A percentile compares a stretch with the other conserved stretches of the same genome.
phyloP scores from a whole-genome alignment of 2,797 vertebrate species.

The Okamejei kenojei region DNA sequence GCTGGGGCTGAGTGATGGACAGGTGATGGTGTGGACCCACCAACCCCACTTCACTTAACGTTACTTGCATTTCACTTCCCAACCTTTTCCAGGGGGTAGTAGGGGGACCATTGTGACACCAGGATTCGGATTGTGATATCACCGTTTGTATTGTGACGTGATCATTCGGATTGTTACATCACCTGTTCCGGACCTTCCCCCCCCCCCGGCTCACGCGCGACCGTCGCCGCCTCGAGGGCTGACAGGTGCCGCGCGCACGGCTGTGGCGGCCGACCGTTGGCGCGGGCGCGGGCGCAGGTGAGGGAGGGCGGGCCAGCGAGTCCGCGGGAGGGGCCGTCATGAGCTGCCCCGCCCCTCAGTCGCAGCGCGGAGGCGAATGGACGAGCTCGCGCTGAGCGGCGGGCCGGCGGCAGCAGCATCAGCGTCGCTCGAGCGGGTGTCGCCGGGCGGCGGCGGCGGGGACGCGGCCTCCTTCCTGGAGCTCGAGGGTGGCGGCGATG shows the following conservation, averaged over 20 bases:
- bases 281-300: not conserved
- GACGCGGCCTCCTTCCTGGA: not conserved
- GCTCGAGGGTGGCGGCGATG: not conserved
- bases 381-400: not conserved
- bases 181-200: not conserved
- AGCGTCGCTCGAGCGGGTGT: not conserved
- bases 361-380: slow-evolving; percentile 1
- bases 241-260: not conserved
- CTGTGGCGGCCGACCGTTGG: not conserved
- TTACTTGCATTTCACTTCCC: too few relatives aligned
- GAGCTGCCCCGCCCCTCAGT: not conserved
- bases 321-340: too few relatives aligned
- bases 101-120: too few relatives aligned
- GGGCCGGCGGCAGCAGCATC: not conserved
- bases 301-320: not conserved
- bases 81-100: too few relatives aligned
- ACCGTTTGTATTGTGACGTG: not conserved
- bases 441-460: not conserved
- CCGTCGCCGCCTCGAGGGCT: not conserved
- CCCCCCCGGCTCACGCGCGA: too few relatives aligned
- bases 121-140: too few relatives aligned
- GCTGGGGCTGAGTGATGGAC: too few relatives aligned
- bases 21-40: too few relatives aligned
- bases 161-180: not conserved
- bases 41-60: too few relatives aligned